These are phyloP conservation scores for Prietella phreatophila DNA, from an alignment of 2,113 vertebrate species.

Conservation along the genomic window DNA sequence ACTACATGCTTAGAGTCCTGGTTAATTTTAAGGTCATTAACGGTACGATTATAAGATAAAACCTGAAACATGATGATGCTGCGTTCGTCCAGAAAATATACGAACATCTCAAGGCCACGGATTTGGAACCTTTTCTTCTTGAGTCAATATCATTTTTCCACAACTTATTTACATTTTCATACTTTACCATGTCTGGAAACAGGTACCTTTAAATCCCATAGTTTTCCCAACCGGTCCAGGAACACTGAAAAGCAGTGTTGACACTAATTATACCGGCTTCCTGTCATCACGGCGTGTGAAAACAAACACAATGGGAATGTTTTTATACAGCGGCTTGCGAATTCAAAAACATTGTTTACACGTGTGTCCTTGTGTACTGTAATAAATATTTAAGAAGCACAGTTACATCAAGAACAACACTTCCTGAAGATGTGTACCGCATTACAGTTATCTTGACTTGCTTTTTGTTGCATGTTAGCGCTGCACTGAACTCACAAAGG, in stretches of 20 bases:
- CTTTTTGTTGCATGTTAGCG: neutral
- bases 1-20: neutral
- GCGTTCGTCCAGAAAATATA: neutral
- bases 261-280: neutral
- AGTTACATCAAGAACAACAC: neutral
- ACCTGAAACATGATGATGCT: neutral
- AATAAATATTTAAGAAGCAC: neutral
- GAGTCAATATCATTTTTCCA: neutral
- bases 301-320: neutral
- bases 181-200: neutral
- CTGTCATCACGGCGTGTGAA: neutral
- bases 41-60: neutral
- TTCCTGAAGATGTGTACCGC: neutral
- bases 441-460: neutral
- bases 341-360: too few relatives aligned
- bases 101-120: neutral
- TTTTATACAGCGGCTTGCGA: neutral
- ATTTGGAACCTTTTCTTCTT: neutral
- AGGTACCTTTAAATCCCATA: neutral
- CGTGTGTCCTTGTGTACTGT: neutral
- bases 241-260: neutral
- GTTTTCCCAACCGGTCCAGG: neutral
- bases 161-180: neutral
- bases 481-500: neutral
- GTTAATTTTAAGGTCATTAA: neutral